Evolutionary conservation across 2,113 vertebrate genomes (phyloP), one percentile per base, ranked within the genome.

Genomic region (Chrysochloris asiatica): DNA sequence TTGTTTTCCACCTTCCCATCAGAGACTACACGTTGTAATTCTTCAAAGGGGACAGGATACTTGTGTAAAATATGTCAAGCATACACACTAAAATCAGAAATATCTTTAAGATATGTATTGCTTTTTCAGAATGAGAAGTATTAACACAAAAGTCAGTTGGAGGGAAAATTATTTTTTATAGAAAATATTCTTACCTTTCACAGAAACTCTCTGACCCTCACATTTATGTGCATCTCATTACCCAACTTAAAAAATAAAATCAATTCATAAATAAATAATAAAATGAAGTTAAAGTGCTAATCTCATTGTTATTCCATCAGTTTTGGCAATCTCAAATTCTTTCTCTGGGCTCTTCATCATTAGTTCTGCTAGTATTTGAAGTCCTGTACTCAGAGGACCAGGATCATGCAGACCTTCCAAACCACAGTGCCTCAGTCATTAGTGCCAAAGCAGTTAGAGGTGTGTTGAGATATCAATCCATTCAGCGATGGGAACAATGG

Each of bases 381-480:
- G 24, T 69, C 0, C 36, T 38, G 2, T 0, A 2, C 14, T 8
- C n/a, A 13, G 38, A 17, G 11, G 14, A 10, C 45, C 9, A 33
- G 63, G 50, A 0, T 17, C 0, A 33, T 0, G 14, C 2, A 41
- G 43, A 3, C n/a, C 56, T 54, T 4, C 33, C 21, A 4, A 43
- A 21, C 28, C 4, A 14, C 5, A 2, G 6, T 0, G 4, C 16
- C 45, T 71, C 36, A 3, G 38, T 56, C 61, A 71, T 0, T 38
- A 30, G 30, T 45, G 10, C 14, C 48, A 43, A 26, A 9, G 2
- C 2, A 33, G n/a, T 54, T 7, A 30, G 30, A 59, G 30, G 43
- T 36, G 28, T 22, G 38, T 59, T 45, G 17, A 45, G 61, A 59
- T 7, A 3, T 0, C 1, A 11, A 30, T 4, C 28, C 28, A 5